These are phyloP conservation scores for Sebastes wilsoni DNA, from an alignment of 2,797 vertebrate species.

Conservation along the genomic window DNA sequence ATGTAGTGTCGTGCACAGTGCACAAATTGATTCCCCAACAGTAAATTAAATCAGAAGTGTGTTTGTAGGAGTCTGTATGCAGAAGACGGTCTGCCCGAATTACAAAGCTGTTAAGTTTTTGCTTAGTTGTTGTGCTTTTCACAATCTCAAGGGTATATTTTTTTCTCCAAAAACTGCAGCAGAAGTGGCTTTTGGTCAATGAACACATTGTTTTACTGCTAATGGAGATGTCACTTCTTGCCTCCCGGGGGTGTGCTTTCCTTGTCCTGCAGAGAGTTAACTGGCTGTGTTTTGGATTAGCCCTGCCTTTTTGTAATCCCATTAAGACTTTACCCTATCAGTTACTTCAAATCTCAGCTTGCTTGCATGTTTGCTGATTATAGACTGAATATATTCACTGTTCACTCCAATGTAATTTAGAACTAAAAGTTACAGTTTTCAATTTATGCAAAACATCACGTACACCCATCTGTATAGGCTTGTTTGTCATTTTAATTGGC, in stretches of 20 bases:
- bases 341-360: conserved; percentile 43
- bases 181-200: neutral
- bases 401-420: neutral
- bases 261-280: conserved; percentile 40
- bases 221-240: neutral
- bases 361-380: conserved; percentile 7
- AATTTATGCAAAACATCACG: neutral
- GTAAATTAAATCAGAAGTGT: neutral
- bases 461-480: neutral
- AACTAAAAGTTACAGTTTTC: neutral
- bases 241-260: conserved; percentile 23
- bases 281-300: conserved; percentile 53
- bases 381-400: neutral
- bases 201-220: conserved; percentile 2
- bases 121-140: neutral
- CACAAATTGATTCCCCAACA: neutral
- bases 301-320: conserved; percentile 43
- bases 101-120: neutral
- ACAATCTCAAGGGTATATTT: neutral
- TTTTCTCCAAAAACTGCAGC: neutral
- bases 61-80: neutral
- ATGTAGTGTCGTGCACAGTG: neutral
- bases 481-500: neutral
- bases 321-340: conserved; percentile 62
- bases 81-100: neutral